phyloP scores from a whole-genome alignment of 2,113 vertebrate species.

The Zosterops borbonicus region DNA sequence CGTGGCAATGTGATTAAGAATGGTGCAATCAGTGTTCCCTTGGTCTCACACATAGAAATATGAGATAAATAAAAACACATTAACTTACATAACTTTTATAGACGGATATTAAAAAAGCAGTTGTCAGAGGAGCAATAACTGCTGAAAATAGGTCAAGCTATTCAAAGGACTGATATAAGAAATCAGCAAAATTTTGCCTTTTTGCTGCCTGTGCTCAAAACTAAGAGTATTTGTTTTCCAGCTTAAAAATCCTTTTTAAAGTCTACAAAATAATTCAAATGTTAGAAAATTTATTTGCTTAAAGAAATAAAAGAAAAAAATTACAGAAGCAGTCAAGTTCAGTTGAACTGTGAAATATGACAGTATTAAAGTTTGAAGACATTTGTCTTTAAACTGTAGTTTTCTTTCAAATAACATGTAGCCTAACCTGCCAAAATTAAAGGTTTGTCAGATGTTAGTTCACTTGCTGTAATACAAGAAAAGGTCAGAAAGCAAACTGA shows the following conservation, averaged over 20 bases:
- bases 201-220: conserved; percentile 25
- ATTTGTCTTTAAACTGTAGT: conserved; percentile 35
- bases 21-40: not conserved
- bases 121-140: conserved; percentile 52
- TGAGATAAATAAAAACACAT: conserved; percentile 26
- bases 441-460: conserved; percentile 54
- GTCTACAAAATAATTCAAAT: conserved; percentile 3
- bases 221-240: conserved; percentile 3
- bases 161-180: conserved; percentile 19
- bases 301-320: not conserved
- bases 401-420: conserved; percentile 34
- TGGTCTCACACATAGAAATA: not conserved
- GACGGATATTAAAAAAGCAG: not conserved
- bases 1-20: not conserved
- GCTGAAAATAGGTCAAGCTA: conserved; percentile 62
- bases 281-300: not conserved
- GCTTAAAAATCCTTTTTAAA: not conserved
- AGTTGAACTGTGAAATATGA: not conserved
- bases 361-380: conserved; percentile 13
- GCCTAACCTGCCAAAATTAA: conserved; percentile 56
- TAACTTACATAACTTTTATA: conserved; percentile 24
- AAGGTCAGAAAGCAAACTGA: conserved; percentile 65
- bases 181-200: conserved; percentile 54
- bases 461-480: conserved; percentile 52
- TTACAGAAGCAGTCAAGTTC: not conserved